A percentile compares a stretch with the other conserved stretches of the same genome.
These are phyloP conservation scores for Bovichtus diacanthus DNA, from an alignment of 2,797 vertebrate genomes.

Conservation along the genomic window DNA sequence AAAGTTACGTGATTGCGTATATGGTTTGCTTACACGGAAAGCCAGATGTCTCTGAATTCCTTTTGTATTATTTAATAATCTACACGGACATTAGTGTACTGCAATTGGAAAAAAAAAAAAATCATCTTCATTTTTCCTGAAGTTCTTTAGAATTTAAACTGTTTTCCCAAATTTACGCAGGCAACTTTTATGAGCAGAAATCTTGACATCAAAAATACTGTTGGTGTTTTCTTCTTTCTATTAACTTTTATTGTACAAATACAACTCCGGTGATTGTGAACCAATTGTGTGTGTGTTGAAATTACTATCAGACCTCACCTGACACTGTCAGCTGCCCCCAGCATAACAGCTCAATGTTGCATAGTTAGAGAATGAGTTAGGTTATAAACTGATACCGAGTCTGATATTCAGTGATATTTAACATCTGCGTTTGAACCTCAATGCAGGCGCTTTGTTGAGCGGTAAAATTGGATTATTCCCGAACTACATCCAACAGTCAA, in stretches of 20 bases:
- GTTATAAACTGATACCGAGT: constrained; percentile 35
- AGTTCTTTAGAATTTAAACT: constrained; percentile 19
- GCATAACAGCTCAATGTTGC: neutral
- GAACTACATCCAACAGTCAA: constrained; percentile 37
- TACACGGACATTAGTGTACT: constrained; percentile 5
- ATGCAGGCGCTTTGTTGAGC: constrained; percentile 28
- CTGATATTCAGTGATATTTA: constrained; percentile 23
- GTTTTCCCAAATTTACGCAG: constrained; percentile 13
- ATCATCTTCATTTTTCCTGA: neutral
- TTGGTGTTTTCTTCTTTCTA: neutral
- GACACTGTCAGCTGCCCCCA: neutral
- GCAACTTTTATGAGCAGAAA: constrained; percentile 12
- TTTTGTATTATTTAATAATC: constrained; percentile 32
- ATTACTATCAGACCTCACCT: neutral
- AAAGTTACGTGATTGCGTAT: constrained; percentile 25
- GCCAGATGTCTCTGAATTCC: constrained; percentile 15
- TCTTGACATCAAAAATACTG: neutral
- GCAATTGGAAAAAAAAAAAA: constrained; percentile 6
- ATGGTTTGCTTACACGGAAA: neutral
- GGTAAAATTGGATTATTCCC: constrained; percentile 54
- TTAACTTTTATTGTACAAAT: constrained; percentile 46
- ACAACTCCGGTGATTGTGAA: constrained; percentile 34
- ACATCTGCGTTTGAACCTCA: constrained; percentile 42
- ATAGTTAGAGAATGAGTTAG: constrained; percentile 22
- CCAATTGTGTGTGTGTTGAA: constrained; percentile 32